Conservation (phyloP, 1,140 invertebrate genomes). For the Tenebrio molitor region DNA sequence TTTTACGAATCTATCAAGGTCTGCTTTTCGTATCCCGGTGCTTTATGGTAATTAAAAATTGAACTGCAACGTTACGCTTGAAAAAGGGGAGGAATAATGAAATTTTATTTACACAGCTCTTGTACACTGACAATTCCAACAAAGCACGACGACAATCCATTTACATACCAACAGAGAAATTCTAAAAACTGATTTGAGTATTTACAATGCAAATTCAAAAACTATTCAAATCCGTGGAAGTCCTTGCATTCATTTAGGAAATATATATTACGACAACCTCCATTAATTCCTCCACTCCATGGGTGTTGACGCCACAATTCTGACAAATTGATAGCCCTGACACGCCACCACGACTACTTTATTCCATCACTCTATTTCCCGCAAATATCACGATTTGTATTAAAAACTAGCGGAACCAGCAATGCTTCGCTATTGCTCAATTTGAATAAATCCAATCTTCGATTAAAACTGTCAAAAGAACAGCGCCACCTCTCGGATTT, state of each 20-base stretch:
- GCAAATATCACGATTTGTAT: no score
- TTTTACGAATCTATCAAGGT: background rate
- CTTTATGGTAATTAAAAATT: conserved; percentile 40
- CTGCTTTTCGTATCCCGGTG: background rate
- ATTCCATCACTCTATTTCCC: no score
- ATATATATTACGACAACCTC: conserved; percentile 31
- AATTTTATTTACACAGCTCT: conserved; percentile 44
- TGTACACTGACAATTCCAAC: conserved; percentile 47
- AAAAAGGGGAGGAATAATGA: conserved; percentile 42
- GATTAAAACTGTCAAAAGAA: no score
- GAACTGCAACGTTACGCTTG: conserved; percentile 25
- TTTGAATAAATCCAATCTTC: no score
- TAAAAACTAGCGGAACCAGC: no score
- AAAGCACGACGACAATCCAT: conserved; percentile 42
- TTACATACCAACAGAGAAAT: conserved; percentile 46
- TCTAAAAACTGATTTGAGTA: conserved; percentile 48
- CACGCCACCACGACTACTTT: no score
- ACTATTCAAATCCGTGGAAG: conserved; percentile 43
- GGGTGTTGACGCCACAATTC: conserved; percentile 1
- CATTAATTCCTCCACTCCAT: conserved; percentile 12
- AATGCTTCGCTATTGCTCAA: no score
- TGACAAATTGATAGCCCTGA: conserved; percentile 6
- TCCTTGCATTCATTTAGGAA: conserved; percentile 42
- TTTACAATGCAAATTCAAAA: conserved; percentile 48
- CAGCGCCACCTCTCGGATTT: no score